phyloP scores from a whole-genome alignment of 1,140 invertebrate genomes.

The Magallana gigas region DNA sequence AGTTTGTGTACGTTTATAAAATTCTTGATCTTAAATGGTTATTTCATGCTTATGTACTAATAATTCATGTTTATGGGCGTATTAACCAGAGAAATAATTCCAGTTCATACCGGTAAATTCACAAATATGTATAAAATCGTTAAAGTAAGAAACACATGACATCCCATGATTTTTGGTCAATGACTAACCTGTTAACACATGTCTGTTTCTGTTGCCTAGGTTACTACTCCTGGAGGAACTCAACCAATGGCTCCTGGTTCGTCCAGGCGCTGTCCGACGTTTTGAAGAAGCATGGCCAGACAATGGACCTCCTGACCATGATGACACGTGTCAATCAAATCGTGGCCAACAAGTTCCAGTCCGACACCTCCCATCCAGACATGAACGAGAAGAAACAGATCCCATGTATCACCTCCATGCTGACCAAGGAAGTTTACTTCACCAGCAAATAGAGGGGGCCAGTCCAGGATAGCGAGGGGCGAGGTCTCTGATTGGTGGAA shows the following conservation, averaged over 20 bases:
- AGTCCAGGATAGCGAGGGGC: not conserved
- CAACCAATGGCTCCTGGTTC: constrained; percentile 93
- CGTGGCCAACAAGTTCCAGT: constrained; percentile 94
- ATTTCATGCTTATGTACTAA: too few species aligned
- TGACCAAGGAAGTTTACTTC: constrained; percentile 88
- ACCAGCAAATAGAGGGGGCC: constrained; percentile 68
- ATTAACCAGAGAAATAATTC: too few species aligned
- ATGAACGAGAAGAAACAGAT: constrained; percentile 98
- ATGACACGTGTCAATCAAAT: constrained; percentile 92
- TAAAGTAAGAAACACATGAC: not conserved
- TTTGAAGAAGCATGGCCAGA: constrained; percentile 82
- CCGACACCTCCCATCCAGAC: constrained; percentile 87
- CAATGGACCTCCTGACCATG: constrained; percentile 90
- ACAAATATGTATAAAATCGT: too few species aligned
- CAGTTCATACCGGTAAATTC: too few species aligned
- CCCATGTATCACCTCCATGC: constrained; percentile 94
- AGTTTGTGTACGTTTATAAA: too few species aligned
- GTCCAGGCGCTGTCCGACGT: constrained; percentile 94
- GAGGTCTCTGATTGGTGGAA: not conserved
- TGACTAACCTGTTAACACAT: too few species aligned
- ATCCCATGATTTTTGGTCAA: not conserved
- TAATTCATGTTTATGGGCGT: too few species aligned
- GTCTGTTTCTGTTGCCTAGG: constrained; percentile 80
- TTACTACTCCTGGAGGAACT: constrained; percentile 97
- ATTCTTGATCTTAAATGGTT: too few species aligned